A percentile compares a stretch with the other conserved stretches of the same genome.
These are phyloP conservation scores for Drosophila pandora DNA, from an alignment of 1,140 invertebrate genomes.

Conservation along the genomic window DNA sequence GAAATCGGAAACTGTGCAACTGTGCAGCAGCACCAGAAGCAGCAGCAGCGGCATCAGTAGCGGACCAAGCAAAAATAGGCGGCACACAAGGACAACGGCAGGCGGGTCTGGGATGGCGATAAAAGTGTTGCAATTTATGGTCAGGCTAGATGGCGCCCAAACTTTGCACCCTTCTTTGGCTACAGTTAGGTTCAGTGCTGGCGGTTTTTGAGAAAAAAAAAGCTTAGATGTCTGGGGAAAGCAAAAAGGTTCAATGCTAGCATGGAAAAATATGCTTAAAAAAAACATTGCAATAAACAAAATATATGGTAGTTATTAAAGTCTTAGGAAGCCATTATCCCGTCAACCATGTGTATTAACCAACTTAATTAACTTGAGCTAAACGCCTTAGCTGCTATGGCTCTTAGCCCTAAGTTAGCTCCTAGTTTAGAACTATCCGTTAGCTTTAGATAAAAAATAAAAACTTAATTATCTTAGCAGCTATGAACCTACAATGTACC, in stretches of 20 bases:
- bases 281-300: too few species aligned
- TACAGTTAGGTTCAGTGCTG: conserved; percentile 23
- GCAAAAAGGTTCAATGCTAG: neutral
- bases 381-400: too few species aligned
- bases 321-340: too few species aligned
- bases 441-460: too few species aligned
- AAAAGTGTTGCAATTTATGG: conserved; percentile 82
- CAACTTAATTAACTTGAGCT: too few species aligned
- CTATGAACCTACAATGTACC: too few species aligned
- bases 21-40: conserved; percentile 55
- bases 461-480: too few species aligned
- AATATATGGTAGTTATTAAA: too few species aligned
- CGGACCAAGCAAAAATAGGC: conserved; percentile 62
- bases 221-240: neutral
- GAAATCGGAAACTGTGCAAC: conserved; percentile 79
- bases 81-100: conserved; percentile 59
- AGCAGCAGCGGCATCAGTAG: conserved; percentile 2
- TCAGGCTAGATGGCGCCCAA: conserved; percentile 69
- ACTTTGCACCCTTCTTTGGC: conserved; percentile 9
- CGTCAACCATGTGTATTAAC: too few species aligned
- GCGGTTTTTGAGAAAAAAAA: neutral
- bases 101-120: conserved; percentile 58
- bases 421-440: too few species aligned
- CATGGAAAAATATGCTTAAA: too few species aligned
- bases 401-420: too few species aligned